Percentiles rank a stretch among this genome's conserved stretches.
These are phyloP conservation scores for Noctua janthe DNA, from an alignment of 2,888 invertebrate species.

Conservation along the genomic window DNA sequence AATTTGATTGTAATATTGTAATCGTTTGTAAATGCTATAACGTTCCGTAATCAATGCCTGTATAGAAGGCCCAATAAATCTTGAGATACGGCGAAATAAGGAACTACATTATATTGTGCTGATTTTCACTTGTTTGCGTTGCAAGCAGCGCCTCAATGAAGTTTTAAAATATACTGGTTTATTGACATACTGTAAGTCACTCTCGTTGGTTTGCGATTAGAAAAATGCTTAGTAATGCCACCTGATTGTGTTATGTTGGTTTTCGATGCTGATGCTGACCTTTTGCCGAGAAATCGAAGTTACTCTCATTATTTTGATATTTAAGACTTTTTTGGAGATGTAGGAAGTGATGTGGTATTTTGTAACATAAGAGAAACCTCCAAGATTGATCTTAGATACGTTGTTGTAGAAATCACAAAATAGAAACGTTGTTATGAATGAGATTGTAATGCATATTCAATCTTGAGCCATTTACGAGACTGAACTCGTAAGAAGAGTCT, in stretches of 20 bases:
- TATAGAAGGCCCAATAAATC: neutral
- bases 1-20: conserved; percentile 32
- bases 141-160: neutral
- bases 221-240: conserved; percentile 51
- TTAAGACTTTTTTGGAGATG: neutral
- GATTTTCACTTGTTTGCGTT: neutral
- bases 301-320: neutral
- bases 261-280: neutral
- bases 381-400: neutral
- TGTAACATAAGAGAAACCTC: neutral
- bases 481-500: neutral
- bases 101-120: neutral
- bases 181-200: neutral
- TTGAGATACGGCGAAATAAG: conserved; percentile 1
- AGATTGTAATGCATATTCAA: neutral
- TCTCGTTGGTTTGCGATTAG: conserved; percentile 24
- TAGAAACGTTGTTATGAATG: neutral
- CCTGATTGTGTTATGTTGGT: conserved; percentile 14
- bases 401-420: neutral
- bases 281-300: neutral
- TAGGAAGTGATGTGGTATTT: conserved; percentile 2
- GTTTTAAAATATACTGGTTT: conserved; percentile 17
- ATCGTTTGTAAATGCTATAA: conserved; percentile 33
- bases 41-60: conserved; percentile 49
- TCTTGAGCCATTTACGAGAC: neutral